Evolutionary conservation across 2,888 invertebrate genomes (phyloP).

Genomic region (Xestia sexstrigata): DNA sequence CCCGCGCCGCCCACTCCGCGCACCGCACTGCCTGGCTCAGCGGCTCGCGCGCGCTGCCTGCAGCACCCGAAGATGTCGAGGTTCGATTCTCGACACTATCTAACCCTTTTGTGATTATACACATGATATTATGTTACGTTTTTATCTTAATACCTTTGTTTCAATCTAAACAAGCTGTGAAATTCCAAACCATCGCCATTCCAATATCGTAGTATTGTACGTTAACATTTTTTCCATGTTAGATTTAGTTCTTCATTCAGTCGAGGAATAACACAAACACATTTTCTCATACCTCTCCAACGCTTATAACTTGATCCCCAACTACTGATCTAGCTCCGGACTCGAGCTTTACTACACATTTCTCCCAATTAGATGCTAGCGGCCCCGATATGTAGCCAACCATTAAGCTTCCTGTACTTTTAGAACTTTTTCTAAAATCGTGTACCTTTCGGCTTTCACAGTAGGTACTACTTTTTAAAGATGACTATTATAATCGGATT

Average conservation of each 20-base stretch:
- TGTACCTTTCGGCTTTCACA: background rate
- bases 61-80: too few species aligned
- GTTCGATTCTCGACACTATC: too few species aligned
- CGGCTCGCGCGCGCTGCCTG: too few species aligned
- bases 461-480: background rate
- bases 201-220: background rate
- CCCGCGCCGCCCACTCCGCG: too few species aligned
- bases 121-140: background rate
- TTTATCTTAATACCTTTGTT: background rate
- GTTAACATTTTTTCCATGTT: background rate
- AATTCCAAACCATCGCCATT: background rate
- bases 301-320: slow-evolving; percentile 26
- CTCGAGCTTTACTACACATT: slow-evolving; percentile 37
- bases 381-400: slow-evolving; percentile 16
- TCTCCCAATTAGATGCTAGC: slow-evolving; percentile 52
- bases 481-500: background rate
- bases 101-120: background rate
- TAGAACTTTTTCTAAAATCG: slow-evolving; percentile 16
- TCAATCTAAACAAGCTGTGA: background rate
- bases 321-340: slow-evolving; percentile 16
- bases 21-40: too few species aligned
- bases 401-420: slow-evolving; percentile 1
- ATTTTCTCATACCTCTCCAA: too few species aligned
- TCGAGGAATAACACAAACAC: too few species aligned
- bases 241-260: background rate